Conservation (phyloP, 2,888 invertebrate species). For the Glomeris marginata region DNA sequence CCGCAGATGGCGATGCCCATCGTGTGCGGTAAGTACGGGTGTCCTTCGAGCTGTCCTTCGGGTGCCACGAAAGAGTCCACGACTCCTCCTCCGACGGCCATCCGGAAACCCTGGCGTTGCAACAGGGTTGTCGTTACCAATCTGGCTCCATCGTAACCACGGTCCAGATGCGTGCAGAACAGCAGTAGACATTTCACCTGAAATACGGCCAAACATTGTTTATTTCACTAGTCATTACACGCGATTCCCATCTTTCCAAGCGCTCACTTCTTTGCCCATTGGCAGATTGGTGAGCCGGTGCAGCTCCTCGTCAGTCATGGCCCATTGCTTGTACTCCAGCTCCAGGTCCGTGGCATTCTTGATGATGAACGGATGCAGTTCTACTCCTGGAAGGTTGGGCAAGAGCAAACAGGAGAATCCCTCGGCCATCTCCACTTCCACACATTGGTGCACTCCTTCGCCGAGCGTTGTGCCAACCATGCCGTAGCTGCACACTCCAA, state of each 20-base stretch:
- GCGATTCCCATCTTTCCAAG: no score
- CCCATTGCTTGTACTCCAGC: not conserved
- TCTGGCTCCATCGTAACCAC: slow-evolving; percentile 4
- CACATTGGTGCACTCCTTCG: slow-evolving; percentile 4
- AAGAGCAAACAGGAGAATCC: slow-evolving; percentile 13
- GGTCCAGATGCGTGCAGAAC: slow-evolving; percentile 8
- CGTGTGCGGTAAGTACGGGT: slow-evolving; percentile 13
- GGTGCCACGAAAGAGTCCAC: slow-evolving; percentile 16
- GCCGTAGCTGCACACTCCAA: slow-evolving; percentile 12
- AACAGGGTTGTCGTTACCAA: slow-evolving; percentile 9
- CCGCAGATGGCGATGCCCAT: slow-evolving; percentile 20
- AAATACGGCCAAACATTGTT: no score
- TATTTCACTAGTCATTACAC: no score
- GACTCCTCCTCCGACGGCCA: slow-evolving; percentile 21
- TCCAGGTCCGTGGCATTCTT: slow-evolving; percentile 10
- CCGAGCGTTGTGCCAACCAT: slow-evolving; percentile 14
- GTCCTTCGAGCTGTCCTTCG: slow-evolving; percentile 1
- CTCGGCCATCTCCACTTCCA: slow-evolving; percentile 11
- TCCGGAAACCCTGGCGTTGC: slow-evolving; percentile 14
- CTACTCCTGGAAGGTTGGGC: slow-evolving; percentile 9
- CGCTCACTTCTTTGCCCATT: not conserved
- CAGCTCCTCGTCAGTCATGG: slow-evolving; percentile 11
- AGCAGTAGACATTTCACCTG: slow-evolving; percentile 13
- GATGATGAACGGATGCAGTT: slow-evolving; percentile 11
- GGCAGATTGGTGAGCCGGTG: slow-evolving; percentile 5